Evolutionary conservation across 2,113 vertebrate genomes (phyloP).

Genomic region (Sorex fumeus): DNA sequence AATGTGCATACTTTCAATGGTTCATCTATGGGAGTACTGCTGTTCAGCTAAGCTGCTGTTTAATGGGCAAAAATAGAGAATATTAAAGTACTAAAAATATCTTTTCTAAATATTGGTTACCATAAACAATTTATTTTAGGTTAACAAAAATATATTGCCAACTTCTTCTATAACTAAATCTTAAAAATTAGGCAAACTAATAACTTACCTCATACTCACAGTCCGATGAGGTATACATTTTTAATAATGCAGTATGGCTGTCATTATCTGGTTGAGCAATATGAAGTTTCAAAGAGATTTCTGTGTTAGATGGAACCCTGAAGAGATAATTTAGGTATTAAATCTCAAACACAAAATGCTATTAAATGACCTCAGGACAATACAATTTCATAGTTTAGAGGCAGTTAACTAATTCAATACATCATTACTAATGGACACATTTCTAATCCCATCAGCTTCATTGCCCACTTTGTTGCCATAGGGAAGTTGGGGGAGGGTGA

Average conservation of each 20-base stretch:
- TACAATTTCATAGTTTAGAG: not conserved
- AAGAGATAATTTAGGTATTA: slow-evolving; percentile 64
- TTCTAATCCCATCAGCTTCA: not conserved
- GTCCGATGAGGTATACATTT: slow-evolving; percentile 95
- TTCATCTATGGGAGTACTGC: not conserved
- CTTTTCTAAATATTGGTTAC: slow-evolving; percentile 2
- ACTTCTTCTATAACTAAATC: slow-evolving; percentile 34
- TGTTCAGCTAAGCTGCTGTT: not conserved
- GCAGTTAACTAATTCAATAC: not conserved
- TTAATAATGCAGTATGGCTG: slow-evolving; percentile 89
- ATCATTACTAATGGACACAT: not conserved
- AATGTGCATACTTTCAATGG: slow-evolving; percentile 15
- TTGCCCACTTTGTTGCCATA: not conserved
- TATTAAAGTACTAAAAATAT: not conserved
- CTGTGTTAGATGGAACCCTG: slow-evolving; percentile 90
- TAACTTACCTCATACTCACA: slow-evolving; percentile 96
- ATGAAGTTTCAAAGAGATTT: slow-evolving; percentile 96
- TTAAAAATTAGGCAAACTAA: slow-evolving; percentile 14
- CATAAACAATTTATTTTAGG: not conserved
- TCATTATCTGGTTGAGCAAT: slow-evolving; percentile 91
- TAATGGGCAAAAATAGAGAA: slow-evolving; percentile 14
- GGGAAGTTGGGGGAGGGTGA: not conserved
- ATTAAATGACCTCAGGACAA: not conserved
- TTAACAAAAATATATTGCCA: slow-evolving; percentile 2
- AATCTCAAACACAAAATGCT: slow-evolving; percentile 45